Evolutionary conservation across 2,113 vertebrate species (phyloP).

Genomic region (Neolamprologus ventralis): DNA sequence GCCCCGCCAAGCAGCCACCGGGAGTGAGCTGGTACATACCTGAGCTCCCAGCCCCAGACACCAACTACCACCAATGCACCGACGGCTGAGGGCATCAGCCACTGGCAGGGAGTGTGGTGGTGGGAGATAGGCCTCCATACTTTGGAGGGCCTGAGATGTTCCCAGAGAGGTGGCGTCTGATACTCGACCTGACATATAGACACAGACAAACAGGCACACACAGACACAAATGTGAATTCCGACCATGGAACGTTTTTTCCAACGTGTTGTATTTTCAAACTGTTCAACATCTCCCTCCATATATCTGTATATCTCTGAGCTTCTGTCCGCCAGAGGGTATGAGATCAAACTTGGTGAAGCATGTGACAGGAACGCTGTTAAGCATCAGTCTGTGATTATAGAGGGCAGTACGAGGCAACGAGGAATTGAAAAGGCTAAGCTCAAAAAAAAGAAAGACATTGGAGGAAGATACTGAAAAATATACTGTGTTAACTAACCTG

Average conservation of each 20-base stretch:
- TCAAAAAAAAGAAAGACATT: too few relatives aligned
- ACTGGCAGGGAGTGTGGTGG: rapidly evolving
- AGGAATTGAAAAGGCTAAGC: too few relatives aligned
- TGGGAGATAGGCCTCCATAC: rapidly evolving
- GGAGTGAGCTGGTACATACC: rapidly evolving
- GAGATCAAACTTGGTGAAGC: background rate
- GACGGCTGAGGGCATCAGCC: rapidly evolving
- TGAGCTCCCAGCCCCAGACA: rapidly evolving
- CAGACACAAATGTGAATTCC: background rate
- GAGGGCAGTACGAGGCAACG: rapidly evolving
- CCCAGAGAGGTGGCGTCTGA: too few relatives aligned
- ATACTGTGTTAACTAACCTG: rapidly evolving
- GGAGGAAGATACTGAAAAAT: background rate
- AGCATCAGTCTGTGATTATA: background rate
- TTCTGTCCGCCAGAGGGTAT: rapidly evolving
- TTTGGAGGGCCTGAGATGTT: too few relatives aligned
- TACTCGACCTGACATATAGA: too few relatives aligned
- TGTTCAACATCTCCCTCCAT: background rate
- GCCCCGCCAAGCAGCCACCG: rapidly evolving
- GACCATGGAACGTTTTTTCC: rapidly evolving
- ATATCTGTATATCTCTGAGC: rapidly evolving
- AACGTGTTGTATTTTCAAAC: too few relatives aligned
- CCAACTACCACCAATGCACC: rapidly evolving
- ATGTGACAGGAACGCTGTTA: background rate
- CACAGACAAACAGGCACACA: rapidly evolving